phyloP scores from a whole-genome alignment of 2,797 vertebrate genomes.

The Tauraco hartlaubi region DNA sequence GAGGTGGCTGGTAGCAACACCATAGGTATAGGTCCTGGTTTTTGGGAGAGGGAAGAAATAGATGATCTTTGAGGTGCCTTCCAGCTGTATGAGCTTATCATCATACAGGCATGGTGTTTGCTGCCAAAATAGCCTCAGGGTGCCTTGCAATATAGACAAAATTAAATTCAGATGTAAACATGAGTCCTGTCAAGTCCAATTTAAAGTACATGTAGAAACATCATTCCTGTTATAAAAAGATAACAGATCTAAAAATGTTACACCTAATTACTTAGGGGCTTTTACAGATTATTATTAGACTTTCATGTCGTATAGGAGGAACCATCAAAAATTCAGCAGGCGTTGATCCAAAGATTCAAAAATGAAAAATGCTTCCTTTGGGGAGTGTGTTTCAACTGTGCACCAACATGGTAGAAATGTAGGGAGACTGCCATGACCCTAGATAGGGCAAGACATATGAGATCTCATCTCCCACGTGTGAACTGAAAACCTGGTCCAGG shows the following conservation, averaged over 20 bases:
- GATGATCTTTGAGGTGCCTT: not conserved
- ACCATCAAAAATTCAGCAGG: not conserved
- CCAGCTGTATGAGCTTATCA: not conserved
- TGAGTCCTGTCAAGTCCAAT: not conserved
- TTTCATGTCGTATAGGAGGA: not conserved
- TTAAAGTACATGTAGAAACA: not conserved
- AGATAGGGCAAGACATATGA: not conserved
- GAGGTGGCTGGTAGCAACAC: not conserved
- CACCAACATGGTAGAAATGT: accelerated
- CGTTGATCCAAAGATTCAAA: not conserved
- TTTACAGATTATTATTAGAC: not conserved
- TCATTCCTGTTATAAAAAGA: not conserved
- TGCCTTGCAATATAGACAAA: not conserved
- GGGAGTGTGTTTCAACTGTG: not conserved
- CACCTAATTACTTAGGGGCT: not conserved
- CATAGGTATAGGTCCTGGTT: not conserved
- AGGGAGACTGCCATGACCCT: not conserved
- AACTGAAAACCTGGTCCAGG: not conserved
- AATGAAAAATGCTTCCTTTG: not conserved
- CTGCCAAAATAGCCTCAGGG: not conserved
- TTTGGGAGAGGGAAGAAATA: not conserved
- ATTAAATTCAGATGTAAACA: not conserved
- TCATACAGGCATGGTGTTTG: not conserved
- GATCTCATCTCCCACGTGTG: not conserved
- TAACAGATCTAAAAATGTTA: not conserved